Evolutionary conservation across 2,113 vertebrate species (phyloP), one percentile per base, ranked within the genome.

Genomic region (Gorilla gorilla): DNA sequence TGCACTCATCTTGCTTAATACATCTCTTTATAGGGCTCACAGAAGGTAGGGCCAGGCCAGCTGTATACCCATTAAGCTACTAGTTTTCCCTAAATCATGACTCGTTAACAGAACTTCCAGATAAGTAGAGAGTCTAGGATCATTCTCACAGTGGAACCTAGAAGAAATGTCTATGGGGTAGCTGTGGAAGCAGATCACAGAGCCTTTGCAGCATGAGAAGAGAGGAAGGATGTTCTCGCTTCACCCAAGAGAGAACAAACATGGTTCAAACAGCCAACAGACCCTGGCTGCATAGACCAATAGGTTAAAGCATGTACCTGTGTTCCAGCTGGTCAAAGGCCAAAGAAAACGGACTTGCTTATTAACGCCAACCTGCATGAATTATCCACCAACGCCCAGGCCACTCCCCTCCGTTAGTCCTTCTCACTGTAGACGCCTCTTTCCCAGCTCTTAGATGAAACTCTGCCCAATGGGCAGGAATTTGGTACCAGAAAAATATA

Each of bases 141-240:
- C 3, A 35, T 68, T 80, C 9, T 59, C 8, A 55, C 0, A 20
- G 0, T n/a, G 30, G 23, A 79, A 16, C 8, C 16, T 73, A 30
- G 45, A 48, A 68, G 84, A 38, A 84, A 38, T 23, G 5, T 40
- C 11, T 14, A 12, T 50, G 0, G 20, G 20, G 38, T 8, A 25
- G 2, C 17, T 30, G 5, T 85, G 55, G 38, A 80, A 38, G 18
- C 32, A 64, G 61, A 64, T 78, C 48, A 9, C 7, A 76, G 40
- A 57, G 20, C 59, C 35, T 89, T 14, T 43, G 52, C 14, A 40
- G 17, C 80, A 50, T 40, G 61, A 66, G 1, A 78, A 76, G 22
- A 17, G 7, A 38, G 40, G 18, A n/a, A 48, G 43, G 17, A 38
- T 2, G 14, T 57, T 35, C 35, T 4, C 1, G 8, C 0, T 64